A percentile compares a stretch with the other conserved stretches of the same genome.
phyloP scores from a whole-genome alignment of 2,888 invertebrate genomes.

The Ornithoptera priamus region DNA sequence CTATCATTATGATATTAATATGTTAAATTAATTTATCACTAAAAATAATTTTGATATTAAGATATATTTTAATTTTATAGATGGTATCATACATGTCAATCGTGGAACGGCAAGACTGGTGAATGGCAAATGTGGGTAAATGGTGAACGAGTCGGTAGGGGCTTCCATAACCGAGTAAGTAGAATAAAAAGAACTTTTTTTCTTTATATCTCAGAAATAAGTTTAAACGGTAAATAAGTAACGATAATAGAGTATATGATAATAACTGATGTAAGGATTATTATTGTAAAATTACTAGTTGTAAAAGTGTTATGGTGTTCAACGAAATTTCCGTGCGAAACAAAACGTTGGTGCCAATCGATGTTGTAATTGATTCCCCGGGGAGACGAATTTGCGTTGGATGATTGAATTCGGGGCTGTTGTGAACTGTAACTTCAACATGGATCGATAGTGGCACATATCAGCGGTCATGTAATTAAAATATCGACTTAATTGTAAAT shows the following conservation, averaged over 20 bases:
- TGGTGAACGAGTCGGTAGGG: constrained; percentile 90
- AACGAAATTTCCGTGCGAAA: neutral
- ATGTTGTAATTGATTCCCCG: neutral
- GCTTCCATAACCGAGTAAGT: constrained; percentile 91
- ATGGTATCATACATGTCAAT: constrained; percentile 93
- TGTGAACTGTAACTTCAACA: neutral
- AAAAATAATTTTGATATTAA: no score
- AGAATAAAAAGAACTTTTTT: neutral
- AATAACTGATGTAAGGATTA: no score
- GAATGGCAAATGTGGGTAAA: constrained; percentile 96
- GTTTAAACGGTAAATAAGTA: neutral
- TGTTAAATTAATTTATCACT: no score
- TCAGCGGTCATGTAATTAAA: neutral
- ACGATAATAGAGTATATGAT: no score
- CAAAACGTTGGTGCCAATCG: neutral
- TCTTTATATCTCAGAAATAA: neutral
- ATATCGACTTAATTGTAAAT: neutral
- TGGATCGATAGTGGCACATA: neutral
- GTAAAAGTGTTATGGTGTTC: neutral
- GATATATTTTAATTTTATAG: constrained; percentile 51
- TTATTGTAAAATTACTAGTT: neutral
- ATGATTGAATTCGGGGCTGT: neutral
- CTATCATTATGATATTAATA: no score
- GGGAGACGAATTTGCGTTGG: neutral
- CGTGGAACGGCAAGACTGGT: constrained; percentile 93